Evolutionary conservation across 2,888 invertebrate genomes (phyloP), one percentile per base, ranked within the genome.

Genomic region (Ethmia dodecea): DNA sequence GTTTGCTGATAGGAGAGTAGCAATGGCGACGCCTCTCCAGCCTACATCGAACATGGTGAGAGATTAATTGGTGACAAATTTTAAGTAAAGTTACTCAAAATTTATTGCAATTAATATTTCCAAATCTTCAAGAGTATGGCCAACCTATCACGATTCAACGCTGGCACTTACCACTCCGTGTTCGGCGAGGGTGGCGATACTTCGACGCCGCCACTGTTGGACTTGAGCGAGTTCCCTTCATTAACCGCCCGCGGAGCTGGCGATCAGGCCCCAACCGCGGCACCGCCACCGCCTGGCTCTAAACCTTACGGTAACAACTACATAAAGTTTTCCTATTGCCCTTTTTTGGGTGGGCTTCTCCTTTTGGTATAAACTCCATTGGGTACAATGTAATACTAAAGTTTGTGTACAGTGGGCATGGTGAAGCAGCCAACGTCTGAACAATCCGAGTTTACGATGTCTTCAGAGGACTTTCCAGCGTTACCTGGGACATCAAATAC

Each of bases 401-500:
- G n/a, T n/a, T n/a, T 22, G 1, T 28, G 20, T 31, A 32, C 79
- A 94, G 94, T 96, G 83, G 96, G 96, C 72, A 96, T 96, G 95
- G 96, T 96, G 57, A 97, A 97, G 87, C 95, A 96, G 84, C 96
- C 96, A 47, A 94, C 95, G 64, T 91, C 94, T 32, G 96, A 96
- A 81, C 91, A 96, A 67, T 95, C 93, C 50, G 96, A 97, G 87
- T 97, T 97, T 87, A 95, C 96, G 66, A 99, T 99, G 93, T 98
- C 98, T 63, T 96, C 94, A 60, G 99, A 99, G 88, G 99, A 99
- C 88, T 99, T 99, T 86, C 99, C 99, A 58, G 99, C 99, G 74
- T 88, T 99, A 71, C 99, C 99, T 50, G 99, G 99, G 60, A 95
- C 95, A 52, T 93, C 94, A 58, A 88, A 90, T 11, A 90, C 92